These are phyloP conservation scores for Daphoenositta chrysoptera DNA, from an alignment of 2,113 vertebrate species.

Conservation along the genomic window DNA sequence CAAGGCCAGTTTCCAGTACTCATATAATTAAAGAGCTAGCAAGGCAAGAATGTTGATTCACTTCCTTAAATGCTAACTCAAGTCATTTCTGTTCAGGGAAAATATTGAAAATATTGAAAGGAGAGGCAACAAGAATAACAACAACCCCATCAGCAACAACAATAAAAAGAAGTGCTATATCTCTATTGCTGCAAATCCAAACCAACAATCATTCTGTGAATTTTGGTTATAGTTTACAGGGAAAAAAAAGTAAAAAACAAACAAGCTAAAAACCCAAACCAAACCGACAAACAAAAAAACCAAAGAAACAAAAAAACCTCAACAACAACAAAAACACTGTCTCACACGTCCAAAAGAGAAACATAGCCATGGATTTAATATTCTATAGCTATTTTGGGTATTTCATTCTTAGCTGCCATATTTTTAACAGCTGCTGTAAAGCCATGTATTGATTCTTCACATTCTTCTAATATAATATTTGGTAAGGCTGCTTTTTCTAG, in stretches of 20 bases:
- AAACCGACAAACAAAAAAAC: not conserved
- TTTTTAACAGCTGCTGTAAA: not conserved
- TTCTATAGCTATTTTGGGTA: not conserved
- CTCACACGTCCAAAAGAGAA: not conserved
- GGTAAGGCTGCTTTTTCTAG: not conserved
- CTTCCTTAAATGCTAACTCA: not conserved
- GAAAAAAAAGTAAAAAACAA: too few relatives aligned
- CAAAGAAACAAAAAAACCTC: not conserved
- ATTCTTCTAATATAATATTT: not conserved
- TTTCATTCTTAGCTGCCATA: not conserved
- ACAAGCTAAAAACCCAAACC: not conserved
- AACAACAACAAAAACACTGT: fast-evolving
- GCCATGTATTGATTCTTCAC: not conserved
- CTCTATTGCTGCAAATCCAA: not conserved
- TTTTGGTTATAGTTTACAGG: not conserved
- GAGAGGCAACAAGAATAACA: not conserved
- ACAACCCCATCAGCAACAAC: not conserved
- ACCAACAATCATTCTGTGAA: not conserved
- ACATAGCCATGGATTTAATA: not conserved
- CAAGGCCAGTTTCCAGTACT: not conserved
- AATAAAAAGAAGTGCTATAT: not conserved
- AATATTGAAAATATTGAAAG: not conserved
- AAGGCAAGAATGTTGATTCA: not conserved
- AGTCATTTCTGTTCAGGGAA: not conserved
- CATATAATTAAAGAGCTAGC: not conserved